A percentile compares a stretch with the other conserved stretches of the same genome.
phyloP scores from a whole-genome alignment of 2,113 vertebrate species.

The Microtus oregoni region DNA sequence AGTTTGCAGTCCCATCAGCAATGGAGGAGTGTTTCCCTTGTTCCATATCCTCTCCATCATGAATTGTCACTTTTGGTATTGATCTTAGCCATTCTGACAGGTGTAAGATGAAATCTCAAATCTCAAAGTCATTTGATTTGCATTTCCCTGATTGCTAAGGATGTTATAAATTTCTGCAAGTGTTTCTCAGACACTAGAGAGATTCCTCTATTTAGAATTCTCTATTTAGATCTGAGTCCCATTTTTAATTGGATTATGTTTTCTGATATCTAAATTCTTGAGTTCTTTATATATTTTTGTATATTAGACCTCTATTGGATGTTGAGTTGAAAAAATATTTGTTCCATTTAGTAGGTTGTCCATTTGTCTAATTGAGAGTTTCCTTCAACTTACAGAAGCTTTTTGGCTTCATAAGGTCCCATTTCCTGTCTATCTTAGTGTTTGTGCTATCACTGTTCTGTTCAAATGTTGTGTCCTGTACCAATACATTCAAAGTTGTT shows the following conservation, averaged over 20 bases:
- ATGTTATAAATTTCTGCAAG: not conserved
- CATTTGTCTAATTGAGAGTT: too few species aligned
- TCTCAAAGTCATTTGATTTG: not conserved
- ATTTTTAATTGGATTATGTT: not conserved
- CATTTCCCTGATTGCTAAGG: not conserved
- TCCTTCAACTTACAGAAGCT: not conserved
- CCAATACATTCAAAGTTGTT: not conserved
- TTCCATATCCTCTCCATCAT: not conserved
- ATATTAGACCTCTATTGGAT: not conserved
- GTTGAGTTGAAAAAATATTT: not conserved
- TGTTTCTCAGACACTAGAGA: not conserved
- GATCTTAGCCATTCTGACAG: not conserved
- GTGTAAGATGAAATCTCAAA: not conserved
- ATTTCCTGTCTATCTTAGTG: not conserved
- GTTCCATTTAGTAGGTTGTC: not conserved
- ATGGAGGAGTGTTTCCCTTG: not conserved
- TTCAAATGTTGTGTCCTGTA: not conserved
- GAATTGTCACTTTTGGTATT: not conserved
- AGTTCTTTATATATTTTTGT: not conserved
- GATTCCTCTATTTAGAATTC: not conserved
- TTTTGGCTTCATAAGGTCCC: not conserved
- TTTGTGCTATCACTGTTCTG: not conserved
- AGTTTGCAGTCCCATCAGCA: not conserved
- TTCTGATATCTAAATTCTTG: not conserved
- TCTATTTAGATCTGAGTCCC: not conserved